Evolutionary conservation across 1,140 invertebrate species (phyloP), one percentile per base, ranked within the genome.

Genomic region (Homalodisca vitripennis): DNA sequence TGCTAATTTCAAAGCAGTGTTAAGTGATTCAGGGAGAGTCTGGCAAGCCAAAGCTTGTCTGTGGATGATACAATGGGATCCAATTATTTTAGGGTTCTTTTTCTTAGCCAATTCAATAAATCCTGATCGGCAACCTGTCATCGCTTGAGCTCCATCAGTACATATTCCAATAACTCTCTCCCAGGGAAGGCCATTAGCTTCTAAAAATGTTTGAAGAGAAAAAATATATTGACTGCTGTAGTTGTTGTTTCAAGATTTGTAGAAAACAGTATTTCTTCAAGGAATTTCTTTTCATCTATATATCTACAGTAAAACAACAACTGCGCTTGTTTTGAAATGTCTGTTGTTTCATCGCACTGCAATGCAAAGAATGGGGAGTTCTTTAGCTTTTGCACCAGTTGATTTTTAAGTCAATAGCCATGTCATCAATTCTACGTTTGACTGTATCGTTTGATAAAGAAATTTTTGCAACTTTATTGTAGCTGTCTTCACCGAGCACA

Each of bases 71-170:
- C 75, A 78, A 73, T 80, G 76, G 55, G 74, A 74, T 68, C 47
- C 73, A 71, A 73, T 76, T 72, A 72, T 73, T 76, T 77, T n/a
- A n/a, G 73, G 74, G 64, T 71, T 72, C 74, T 74, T 73, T 74
- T 75, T 70, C 74, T 77, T 77, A 60, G 77, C 75, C 41, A 70
- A 72, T 74, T 74, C 48, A 66, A 77, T 73, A 73, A 75, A 75
- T 74, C 76, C 76, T 71, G 71, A 75, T 75, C n/a, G 68, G 73
- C 71, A 74, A 71, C 77, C 76, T 26, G 76, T 74, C 78, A 81
- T 80, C 60, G 78, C 72, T 72, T n/a, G n/a, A 67, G 78, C 78
- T 68, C 77, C 76, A 77, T 80, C 70, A 10, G 34, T 41, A 41
- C 78, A 80, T 74, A 79, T 74, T 47, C 74, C 77, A 73, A 78